Evolutionary conservation across 2,113 vertebrate genomes (phyloP).

Genomic region (Cavia aperea): DNA sequence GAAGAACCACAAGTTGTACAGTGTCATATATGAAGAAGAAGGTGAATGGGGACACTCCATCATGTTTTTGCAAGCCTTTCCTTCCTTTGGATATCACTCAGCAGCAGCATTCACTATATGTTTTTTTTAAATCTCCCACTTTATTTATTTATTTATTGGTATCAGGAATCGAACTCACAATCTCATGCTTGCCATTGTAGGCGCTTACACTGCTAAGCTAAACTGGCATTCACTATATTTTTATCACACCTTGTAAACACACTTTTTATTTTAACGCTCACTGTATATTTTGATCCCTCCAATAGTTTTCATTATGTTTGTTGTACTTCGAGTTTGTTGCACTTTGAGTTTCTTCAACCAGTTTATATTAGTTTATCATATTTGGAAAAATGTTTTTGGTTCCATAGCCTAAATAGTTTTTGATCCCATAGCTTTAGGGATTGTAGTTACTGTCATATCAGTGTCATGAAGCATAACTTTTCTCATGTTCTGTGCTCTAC

Average conservation of each 20-base stretch:
- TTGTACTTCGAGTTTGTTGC: conserved; percentile 8
- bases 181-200: too few species aligned
- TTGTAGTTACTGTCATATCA: background rate
- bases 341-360: background rate
- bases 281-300: background rate
- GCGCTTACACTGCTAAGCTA: too few species aligned
- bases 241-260: background rate
- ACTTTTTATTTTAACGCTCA: background rate
- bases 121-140: background rate
- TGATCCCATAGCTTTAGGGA: background rate
- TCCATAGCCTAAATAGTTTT: background rate
- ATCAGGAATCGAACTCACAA: too few species aligned
- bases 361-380: background rate
- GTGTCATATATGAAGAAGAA: background rate
- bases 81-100: background rate
- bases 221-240: background rate
- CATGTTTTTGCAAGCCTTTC: background rate
- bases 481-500: background rate
- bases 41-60: background rate
- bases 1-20: background rate
- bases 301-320: background rate
- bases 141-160: too few species aligned
- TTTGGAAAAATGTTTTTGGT: background rate
- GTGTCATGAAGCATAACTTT: background rate
- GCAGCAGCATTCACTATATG: background rate